Base-by-base conservation (phyloP, 2,888 invertebrate genomes). In the Hecatera dysodea region DNA sequence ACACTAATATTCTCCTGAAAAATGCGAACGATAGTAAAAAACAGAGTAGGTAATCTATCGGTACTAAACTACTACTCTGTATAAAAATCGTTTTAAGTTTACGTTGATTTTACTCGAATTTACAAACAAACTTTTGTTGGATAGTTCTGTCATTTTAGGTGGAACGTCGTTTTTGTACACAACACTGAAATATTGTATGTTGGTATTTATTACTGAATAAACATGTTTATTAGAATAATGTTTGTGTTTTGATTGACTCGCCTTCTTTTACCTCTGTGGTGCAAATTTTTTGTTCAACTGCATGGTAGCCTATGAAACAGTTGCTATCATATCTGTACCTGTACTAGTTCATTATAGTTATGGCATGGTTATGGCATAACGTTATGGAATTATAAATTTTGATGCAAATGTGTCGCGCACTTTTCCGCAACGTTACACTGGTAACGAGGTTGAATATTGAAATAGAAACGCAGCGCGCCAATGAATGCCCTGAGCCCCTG, bases 191-290 rank as follows among this genome's bases (percentile, higher is more conserved):
- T 68, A 80, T 81, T 71, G 52, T 76, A 76, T 7, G 46, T 61
- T n/a, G n/a, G n/a, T n/a, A n/a, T n/a, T n/a, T 76, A 67, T 71
- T 57, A 76, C 29, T 56, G 55, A 80, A 69, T 80, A 82, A 73
- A 67, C 44, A 72, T 80, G 60, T 73, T 67, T 52, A 75, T 69
- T 76, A 70, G 75, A 73, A 72, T 52, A 44, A 44, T 65, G 19
- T 4, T 57, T 46, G 55, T 66, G 55, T 76, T 71, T 69, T 56
- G 2, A 64, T 62, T 17, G 11, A 46, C 17, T 29, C 15, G 7
- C 12, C 12, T 24, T 9, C 9, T 7, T 15, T 11, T 15, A 12
- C 44, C 33, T 8, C 7, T 33, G 5, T 33, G 8, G 33, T 9
- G 7, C 33, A 33, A 6, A 8, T 33, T 33, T 33, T 8, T 33